Evolutionary conservation across 2,113 vertebrate genomes (phyloP), one percentile per base, ranked within the genome.

Genomic region (Hymenochirus boettgeri): DNA sequence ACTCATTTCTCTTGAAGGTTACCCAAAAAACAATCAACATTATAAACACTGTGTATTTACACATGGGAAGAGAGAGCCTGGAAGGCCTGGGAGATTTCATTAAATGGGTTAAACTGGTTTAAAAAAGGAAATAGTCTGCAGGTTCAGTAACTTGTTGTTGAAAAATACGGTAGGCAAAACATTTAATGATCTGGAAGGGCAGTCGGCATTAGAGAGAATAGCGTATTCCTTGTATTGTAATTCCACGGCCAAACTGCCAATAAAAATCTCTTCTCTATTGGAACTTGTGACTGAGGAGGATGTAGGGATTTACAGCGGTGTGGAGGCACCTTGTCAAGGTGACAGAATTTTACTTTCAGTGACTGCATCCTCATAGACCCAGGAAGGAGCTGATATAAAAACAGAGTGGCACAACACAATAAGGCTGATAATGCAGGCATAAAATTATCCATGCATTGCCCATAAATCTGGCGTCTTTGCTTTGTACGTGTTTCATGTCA

Each of bases 31-130:
- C 21, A 58, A 18, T 29, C 26, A 10, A 17, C 50, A 25, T 24
- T 29, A 29, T 22, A 42, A 55, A 29, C 54, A 64, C 46, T 51
- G 25, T 51, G 55, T 51, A 64, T 64, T 51, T 45, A 23, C 22
- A 48, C 15, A 13, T 35, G 15, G 15, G 33, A 2, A 13, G 15
- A 35, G 15, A 13, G 33, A 35, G 39, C 23, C 13, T 3, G 50
- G 31, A 47, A 35, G 48, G 47, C 46, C 26, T 37, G 60, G 61
- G 33, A 63, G 33, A 53, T 62, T 12, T 2, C 39, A 39, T 13
- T 35, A 26, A 63, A 63, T 54, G 35, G 50, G 50, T 42, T 63
- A 53, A 54, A 35, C 48, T 45, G 12, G 33, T 35, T 35, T 35
- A 15, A 48, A 48, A 42, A 10, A 42, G 39, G 15, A n/a, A 48